These are phyloP conservation scores for Sylvilagus floridanus DNA, from an alignment of 2,797 vertebrate genomes.

Conservation along the genomic window DNA sequence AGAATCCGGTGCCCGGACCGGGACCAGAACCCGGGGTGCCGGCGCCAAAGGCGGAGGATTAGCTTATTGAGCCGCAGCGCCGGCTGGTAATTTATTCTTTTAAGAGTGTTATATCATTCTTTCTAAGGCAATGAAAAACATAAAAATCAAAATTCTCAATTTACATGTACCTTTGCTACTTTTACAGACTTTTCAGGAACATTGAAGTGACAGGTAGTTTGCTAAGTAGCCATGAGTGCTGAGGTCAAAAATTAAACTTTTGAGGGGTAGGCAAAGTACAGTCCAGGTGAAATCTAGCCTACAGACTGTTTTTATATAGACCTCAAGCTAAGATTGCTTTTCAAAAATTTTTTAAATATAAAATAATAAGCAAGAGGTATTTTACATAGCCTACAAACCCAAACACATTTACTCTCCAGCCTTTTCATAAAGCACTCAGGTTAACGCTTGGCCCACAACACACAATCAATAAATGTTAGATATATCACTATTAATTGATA, in stretches of 20 bases:
- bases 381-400: background rate
- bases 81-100: too few relatives aligned
- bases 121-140: conserved; percentile 54
- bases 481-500: background rate
- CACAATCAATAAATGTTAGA: background rate
- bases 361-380: conserved; percentile 14
- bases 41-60: too few relatives aligned
- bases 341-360: conserved; percentile 41
- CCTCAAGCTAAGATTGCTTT: conserved; percentile 32
- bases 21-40: too few relatives aligned
- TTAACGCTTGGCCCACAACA: conserved; percentile 2
- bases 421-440: background rate
- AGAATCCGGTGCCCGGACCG: too few relatives aligned
- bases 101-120: background rate
- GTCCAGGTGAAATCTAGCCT: background rate
- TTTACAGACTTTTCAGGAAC: conserved; percentile 23
- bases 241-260: conserved; percentile 34
- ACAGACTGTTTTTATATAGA: background rate
- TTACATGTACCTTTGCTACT: background rate
- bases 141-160: conserved; percentile 43
- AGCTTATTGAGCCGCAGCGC: too few relatives aligned
- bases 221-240: background rate
- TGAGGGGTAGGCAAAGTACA: background rate
- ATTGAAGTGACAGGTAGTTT: conserved; percentile 23
- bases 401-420: background rate